Base-by-base conservation (phyloP, 1,140 invertebrate genomes). In the Drosophila oshimai region DNA sequence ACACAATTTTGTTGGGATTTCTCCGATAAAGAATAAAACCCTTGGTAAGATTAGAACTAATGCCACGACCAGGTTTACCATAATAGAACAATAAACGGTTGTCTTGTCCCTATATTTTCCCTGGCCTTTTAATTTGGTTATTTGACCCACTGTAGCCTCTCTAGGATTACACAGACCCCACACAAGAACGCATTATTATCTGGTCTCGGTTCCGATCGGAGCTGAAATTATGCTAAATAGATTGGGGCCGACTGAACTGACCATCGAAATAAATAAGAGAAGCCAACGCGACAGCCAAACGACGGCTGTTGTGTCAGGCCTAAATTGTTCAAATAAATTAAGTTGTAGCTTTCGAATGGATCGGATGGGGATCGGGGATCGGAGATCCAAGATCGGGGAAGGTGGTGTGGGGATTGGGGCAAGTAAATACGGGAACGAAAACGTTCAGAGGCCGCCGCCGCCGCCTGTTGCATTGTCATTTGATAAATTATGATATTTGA, bases 401-500 rank as follows among this genome's bases (percentile, higher is more conserved):
- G 36, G 24, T 60, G 77, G 78, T 62, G 62, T 86, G 80, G 80
- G 80, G 75, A 79, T 86, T 84, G 80, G 79, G 79, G 81, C 72
- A 87, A 81, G 72, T 65, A 86, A 86, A 87, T 64, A 86, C 60
- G 67, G 64, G 79, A 83, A 74, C 55, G 57, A 37, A 60, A 70
- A 74, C 60, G 76, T 69, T 61, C 71, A 81, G 80, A 86, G 81
- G 75, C 83, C 57, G 80, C 64, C 75, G 74, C 64, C 41, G 53
- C 60, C 42, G 67, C 62, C 67, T 58, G 54, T 76, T 70, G 74
- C 84, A 89, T 89, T 89, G 83, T 88, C 84, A 84, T 89, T 88
- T 88, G 84, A 88, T 88, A 88, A 88, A 88, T 88, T 88, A 88
- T 89, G 84, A 78, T 88, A 89, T 88, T 88, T 88, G 84, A 88